Base-by-base conservation (phyloP, 2,888 invertebrate genomes). In the Bombyx huttoni region DNA sequence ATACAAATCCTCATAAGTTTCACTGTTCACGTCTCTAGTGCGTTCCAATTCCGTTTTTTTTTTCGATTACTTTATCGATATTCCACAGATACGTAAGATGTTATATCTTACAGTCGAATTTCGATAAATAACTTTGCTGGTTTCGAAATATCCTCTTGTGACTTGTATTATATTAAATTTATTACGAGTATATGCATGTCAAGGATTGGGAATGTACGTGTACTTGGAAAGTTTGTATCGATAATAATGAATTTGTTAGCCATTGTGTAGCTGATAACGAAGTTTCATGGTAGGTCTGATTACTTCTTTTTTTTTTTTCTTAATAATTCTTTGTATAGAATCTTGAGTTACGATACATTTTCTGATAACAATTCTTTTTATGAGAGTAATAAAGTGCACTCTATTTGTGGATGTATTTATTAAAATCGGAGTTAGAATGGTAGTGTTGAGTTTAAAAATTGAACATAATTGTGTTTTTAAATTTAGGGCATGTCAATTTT, bases 31-130 rank as follows among this genome's bases (percentile, higher is more conserved):
- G 57, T 59, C 52, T 54, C 68, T 67, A 73, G 71, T 65, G 68
- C 70, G 71, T 56, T 70, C 69, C 57, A 70, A 62, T 82, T 81
- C 67, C 74, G 74, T 78, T 79, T 82, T 65, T 50, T 63, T 78
- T 74, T 73, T 65, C 57, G 55, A 58, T 68, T 57, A 63, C 65
- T 68, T 67, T 71, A 72, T 68, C 65, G 63, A 65, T 65, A 63
- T 65, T 60, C 67, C 64, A 65, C 3, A 24, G 24, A 24, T 24
- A 24, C 24, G 24, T 24, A 24, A 1, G 24, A 24, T 24, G n/a
- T n/a, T n/a, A 61, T 67, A 62, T 50, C 61, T 64, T 67, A 68
- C 63, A 68, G 70, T 70, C 67, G 61, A 66, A 10, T 40, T 58
- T 68, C 62, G 70, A 73, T 75, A 73, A 71, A 56, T 59, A 56